Evolutionary conservation across 2,888 invertebrate species (phyloP), one percentile per base, ranked within the genome.

Genomic region (Helicoverpa assulta): DNA sequence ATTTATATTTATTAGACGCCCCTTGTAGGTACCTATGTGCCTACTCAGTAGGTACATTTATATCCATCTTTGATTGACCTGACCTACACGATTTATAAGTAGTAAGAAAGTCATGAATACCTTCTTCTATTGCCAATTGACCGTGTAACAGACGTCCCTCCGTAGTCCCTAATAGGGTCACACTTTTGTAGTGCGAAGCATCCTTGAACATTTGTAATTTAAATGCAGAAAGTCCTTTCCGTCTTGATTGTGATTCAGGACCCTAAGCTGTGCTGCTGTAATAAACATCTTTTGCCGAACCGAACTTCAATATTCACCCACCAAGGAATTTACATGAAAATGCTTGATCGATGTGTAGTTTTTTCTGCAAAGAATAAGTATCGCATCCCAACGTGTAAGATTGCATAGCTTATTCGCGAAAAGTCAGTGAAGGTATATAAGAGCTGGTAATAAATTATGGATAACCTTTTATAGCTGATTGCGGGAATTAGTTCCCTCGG

Each of bases 121-220:
- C 43, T 64, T 33, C 19, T 47, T 47, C 21, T 16, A 33, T 33
- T 63, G 59, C n/a, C 50, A 29, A 57, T 54, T 50, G 19, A n/a
- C 14, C 51, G 50, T 33, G 37, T 57, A 3, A 67, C 52, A 26
- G 26, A 26, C 52, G 53, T 69, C 61, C 65, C 58, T 75, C 55
- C 18, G 18, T 51, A n/a, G 26, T 14, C 18, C n/a, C 73, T 80
- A 80, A 80, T 80, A 80, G 79, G 79, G 79, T 80, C 29, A 29
- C 59, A 70, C 60, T 63, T 70, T 76, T 67, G 68, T 70, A 80
- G 66, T 74, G 53, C n/a, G 59, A 69, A 65, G 65, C n/a, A 64
- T 66, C 55, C 77, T 80, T 67, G 52, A 57, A 56, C 74, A 71
- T 74, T 74, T 67, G 63, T 69, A 76, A 75, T 76, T 72, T 72